These are phyloP conservation scores for Platyscapa corneri DNA, from an alignment of 1,140 invertebrate genomes.

Conservation along the genomic window DNA sequence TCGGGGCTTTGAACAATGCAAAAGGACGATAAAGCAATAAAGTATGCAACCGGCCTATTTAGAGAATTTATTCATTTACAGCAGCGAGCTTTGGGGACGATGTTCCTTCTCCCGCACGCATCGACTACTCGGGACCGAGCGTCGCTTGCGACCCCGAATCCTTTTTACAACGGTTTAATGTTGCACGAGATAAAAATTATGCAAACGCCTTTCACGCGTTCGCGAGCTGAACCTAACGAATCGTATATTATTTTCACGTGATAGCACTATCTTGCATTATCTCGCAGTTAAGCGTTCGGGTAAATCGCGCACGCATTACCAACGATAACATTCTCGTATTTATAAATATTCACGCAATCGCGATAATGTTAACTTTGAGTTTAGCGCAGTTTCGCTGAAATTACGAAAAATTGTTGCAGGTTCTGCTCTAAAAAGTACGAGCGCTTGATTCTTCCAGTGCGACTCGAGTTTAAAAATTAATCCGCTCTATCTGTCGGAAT, in stretches of 20 bases:
- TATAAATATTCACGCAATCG: background rate
- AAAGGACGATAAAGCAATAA: slow-evolving; percentile 42
- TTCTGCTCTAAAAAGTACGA: too few relatives aligned
- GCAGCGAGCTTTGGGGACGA: background rate
- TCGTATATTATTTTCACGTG: slow-evolving; percentile 23
- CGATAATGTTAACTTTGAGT: background rate
- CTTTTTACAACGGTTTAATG: background rate
- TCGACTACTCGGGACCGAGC: too few relatives aligned
- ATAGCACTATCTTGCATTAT: slow-evolving; percentile 2
- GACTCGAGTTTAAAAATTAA: too few relatives aligned
- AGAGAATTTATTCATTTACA: slow-evolving; percentile 34
- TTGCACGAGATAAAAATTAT: slow-evolving; percentile 11
- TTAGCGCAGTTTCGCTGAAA: background rate
- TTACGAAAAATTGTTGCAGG: background rate
- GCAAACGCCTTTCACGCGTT: background rate
- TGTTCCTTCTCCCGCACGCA: too few relatives aligned
- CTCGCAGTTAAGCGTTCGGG: background rate
- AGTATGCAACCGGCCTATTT: slow-evolving; percentile 43
- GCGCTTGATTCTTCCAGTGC: too few relatives aligned
- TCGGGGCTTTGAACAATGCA: slow-evolving; percentile 27
- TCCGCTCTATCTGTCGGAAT: too few relatives aligned
- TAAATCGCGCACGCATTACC: background rate
- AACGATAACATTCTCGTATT: background rate
- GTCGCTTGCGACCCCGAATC: background rate
- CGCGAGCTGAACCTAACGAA: background rate